These are phyloP conservation scores for Cyclina sinensis DNA, from an alignment of 1,140 invertebrate genomes.

Conservation along the genomic window DNA sequence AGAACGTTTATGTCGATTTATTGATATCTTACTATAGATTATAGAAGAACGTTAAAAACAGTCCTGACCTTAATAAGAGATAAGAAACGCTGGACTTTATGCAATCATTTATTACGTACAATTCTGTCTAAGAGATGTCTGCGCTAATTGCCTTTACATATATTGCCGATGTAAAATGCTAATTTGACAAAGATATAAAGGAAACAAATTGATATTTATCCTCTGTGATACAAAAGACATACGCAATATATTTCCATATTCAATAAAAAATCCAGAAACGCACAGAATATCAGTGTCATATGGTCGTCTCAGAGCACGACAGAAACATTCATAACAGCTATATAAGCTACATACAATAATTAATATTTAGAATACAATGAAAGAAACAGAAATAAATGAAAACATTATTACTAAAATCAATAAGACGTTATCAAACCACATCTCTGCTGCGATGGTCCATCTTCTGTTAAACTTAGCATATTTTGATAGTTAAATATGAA, in stretches of 20 bases:
- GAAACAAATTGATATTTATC: slow-evolving; percentile 40
- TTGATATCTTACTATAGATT: too few relatives aligned
- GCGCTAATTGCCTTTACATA: slow-evolving; percentile 24
- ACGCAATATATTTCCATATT: slow-evolving; percentile 20
- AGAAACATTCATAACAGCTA: neutral
- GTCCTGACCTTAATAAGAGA: too few relatives aligned
- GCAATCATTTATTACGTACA: too few relatives aligned
- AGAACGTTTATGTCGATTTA: too few relatives aligned
- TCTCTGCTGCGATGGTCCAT: neutral
- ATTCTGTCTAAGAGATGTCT: neutral
- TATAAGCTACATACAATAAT: too few relatives aligned
- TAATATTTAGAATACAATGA: too few relatives aligned
- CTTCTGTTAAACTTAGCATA: neutral
- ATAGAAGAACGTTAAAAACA: too few relatives aligned
- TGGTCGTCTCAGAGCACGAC: neutral
- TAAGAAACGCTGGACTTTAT: too few relatives aligned
- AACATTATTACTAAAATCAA: too few relatives aligned
- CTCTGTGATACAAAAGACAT: slow-evolving; percentile 1
- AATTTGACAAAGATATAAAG: slow-evolving; percentile 35
- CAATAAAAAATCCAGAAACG: neutral
- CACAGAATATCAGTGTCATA: slow-evolving; percentile 8
- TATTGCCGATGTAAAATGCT: slow-evolving; percentile 37
- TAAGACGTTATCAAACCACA: too few relatives aligned
- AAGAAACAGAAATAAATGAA: too few relatives aligned
- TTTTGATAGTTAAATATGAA: neutral